Evolutionary conservation across 2,113 vertebrate species (phyloP).

Genomic region (Copsychus sechellarum): DNA sequence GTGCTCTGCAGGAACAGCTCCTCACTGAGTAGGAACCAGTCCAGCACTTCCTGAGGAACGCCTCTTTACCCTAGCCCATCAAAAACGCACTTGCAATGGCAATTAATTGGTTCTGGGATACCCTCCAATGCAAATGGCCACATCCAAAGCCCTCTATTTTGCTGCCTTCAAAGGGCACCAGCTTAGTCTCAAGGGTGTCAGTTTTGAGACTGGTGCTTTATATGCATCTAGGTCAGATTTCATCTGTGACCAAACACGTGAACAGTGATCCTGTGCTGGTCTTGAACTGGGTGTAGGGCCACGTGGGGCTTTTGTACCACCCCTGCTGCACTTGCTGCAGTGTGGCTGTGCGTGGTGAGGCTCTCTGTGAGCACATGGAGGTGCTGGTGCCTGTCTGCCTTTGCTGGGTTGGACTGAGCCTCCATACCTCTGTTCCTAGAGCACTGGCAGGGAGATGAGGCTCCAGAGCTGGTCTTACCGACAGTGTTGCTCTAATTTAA

Average conservation of each 20-base stretch:
- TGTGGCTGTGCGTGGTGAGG: not conserved
- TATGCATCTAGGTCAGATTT: constrained; percentile 60
- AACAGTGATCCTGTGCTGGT: not conserved
- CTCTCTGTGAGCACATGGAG: not conserved
- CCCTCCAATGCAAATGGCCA: constrained; percentile 41
- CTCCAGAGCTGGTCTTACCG: not conserved
- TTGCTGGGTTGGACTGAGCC: not conserved
- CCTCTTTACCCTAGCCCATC: not conserved
- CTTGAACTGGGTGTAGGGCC: accelerated
- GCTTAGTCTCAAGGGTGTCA: not conserved
- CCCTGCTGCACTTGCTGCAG: not conserved
- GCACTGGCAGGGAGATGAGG: not conserved
- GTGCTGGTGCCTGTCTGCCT: not conserved
- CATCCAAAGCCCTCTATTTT: constrained; percentile 29
- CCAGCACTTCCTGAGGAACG: not conserved
- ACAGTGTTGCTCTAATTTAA: not conserved
- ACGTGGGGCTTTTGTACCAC: not conserved
- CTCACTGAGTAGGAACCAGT: not conserved
- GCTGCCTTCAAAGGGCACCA: constrained; percentile 20
- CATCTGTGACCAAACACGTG: not conserved
- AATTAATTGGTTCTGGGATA: constrained; percentile 57
- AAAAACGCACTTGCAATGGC: not conserved
- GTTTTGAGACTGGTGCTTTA: constrained; percentile 34
- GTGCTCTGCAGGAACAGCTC: not conserved
- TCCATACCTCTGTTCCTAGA: not conserved